Conservation (phyloP, 2,797 vertebrate species). For the Crenichthys baileyi region DNA sequence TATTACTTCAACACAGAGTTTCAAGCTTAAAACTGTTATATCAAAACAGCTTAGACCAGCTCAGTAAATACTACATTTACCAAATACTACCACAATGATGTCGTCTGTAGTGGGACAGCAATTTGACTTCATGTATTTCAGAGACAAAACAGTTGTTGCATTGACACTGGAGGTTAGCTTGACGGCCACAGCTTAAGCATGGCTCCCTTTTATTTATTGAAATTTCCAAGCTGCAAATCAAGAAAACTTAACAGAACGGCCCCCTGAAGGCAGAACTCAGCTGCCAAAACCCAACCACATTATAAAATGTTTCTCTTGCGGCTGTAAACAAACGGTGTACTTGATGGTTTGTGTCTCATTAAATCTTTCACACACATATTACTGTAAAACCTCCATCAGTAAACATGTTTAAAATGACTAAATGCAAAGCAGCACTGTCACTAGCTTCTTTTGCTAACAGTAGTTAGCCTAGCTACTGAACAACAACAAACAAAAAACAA, state of each 20-base stretch:
- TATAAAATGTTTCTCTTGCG: not conserved
- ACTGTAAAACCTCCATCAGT: too few species aligned
- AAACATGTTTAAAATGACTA: too few species aligned
- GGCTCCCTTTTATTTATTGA: not conserved
- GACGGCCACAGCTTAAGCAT: not conserved
- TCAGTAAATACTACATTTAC: not conserved
- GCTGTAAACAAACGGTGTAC: not conserved
- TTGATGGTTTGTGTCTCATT: too few species aligned
- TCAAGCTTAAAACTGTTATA: not conserved
- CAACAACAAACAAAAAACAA: too few species aligned
- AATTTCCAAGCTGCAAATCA: not conserved
- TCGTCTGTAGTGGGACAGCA: too few species aligned
- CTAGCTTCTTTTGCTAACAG: too few species aligned
- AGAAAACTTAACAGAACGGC: not conserved
- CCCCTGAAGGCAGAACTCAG: not conserved
- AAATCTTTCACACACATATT: too few species aligned
- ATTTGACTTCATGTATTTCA: not conserved
- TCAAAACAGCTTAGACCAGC: not conserved
- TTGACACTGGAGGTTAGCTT: too few species aligned
- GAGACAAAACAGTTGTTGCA: not conserved
- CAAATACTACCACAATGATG: not conserved
- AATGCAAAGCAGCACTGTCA: too few species aligned
- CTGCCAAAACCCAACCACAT: not conserved
- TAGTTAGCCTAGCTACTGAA: too few species aligned
- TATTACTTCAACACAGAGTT: too few species aligned